Conservation (phyloP, 1,140 invertebrate species). For the Leptinotarsa defecta region DNA sequence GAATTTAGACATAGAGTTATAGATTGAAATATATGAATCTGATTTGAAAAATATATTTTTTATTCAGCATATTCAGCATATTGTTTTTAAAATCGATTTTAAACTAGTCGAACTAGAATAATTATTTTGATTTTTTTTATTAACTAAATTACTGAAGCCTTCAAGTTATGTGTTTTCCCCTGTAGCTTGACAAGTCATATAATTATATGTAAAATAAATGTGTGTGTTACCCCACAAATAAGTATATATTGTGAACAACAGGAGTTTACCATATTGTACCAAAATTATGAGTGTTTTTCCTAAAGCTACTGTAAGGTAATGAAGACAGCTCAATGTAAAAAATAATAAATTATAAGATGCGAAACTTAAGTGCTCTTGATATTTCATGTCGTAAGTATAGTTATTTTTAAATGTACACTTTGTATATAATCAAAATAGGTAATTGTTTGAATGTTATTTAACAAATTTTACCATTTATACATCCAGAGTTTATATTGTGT, state of each 20-base stretch:
- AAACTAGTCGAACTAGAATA: too few species aligned
- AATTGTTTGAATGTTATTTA: conserved; percentile 55
- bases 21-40: too few species aligned
- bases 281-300: conserved; percentile 46
- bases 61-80: too few species aligned
- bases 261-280: conserved; percentile 46
- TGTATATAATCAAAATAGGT: conserved; percentile 55
- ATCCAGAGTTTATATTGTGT: conserved; percentile 32
- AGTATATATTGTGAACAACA: conserved; percentile 14
- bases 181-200: neutral
- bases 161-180: neutral
- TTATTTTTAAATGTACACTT: conserved; percentile 58
- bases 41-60: too few species aligned
- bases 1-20: too few species aligned
- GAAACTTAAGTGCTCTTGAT: conserved; percentile 58
- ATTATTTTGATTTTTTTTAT: too few species aligned
- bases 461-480: conserved; percentile 41
- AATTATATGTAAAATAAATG: conserved; percentile 16
- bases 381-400: conserved; percentile 56
- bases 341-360: conserved; percentile 51
- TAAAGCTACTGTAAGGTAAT: conserved; percentile 39
- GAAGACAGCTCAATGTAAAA: conserved; percentile 50
- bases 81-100: too few species aligned
- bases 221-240: conserved; percentile 11
- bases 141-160: too few species aligned